Percentiles rank a stretch among this genome's conserved stretches.
phyloP scores from a whole-genome alignment of 1,140 invertebrate genomes.

The Oreohelix idahoensis region DNA sequence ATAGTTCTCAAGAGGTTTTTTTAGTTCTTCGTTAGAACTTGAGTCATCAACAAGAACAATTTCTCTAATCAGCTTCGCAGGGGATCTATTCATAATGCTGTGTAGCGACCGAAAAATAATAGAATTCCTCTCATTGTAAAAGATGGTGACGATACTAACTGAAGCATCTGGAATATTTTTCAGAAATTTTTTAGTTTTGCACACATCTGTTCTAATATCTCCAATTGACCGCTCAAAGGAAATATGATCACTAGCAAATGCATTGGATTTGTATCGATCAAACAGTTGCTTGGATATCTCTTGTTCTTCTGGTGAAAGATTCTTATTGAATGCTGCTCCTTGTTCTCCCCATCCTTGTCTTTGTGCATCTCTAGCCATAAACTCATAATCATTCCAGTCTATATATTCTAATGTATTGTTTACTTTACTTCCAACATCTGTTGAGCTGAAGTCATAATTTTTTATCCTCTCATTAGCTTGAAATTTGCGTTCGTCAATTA shows the following conservation, averaged over 20 bases:
- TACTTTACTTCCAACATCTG: too few relatives aligned
- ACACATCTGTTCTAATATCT: neutral
- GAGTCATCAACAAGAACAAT: constrained; percentile 1
- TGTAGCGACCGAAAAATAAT: neutral
- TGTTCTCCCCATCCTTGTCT: neutral
- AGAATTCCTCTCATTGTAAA: neutral
- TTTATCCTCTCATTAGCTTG: too few relatives aligned
- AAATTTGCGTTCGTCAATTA: too few relatives aligned
- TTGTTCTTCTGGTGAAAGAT: neutral
- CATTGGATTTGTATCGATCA: neutral
- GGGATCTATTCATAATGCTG: neutral
- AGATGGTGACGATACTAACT: neutral
- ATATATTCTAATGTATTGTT: neutral
- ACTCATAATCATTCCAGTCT: constrained; percentile 3
- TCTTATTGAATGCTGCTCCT: neutral
- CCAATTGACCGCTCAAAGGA: neutral
- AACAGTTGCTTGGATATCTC: neutral
- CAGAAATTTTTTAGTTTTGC: neutral
- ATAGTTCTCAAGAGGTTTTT: neutral
- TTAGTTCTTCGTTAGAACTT: neutral
- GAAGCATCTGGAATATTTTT: neutral
- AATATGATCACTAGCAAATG: neutral
- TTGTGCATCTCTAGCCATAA: neutral
- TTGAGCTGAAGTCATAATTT: too few relatives aligned
- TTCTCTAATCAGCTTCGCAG: neutral